Evolutionary conservation across 2,797 vertebrate genomes (phyloP), one percentile per base, ranked within the genome.

Genomic region (Cyprinodon diabolis): DNA sequence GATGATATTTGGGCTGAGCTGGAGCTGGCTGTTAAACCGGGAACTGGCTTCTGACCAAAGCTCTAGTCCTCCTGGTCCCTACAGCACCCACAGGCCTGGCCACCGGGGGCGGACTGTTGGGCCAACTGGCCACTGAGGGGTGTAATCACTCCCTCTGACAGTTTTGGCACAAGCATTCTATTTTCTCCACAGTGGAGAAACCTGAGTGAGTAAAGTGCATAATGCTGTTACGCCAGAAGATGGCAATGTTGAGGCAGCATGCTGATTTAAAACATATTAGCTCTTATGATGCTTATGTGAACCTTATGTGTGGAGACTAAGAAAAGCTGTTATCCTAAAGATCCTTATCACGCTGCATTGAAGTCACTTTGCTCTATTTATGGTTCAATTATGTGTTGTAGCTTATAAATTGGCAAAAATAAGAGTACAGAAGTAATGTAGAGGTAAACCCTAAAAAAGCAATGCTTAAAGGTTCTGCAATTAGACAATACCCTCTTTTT

Each of bases 101-200:
- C 90, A 89, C 87, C 83, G 84, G 90, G 92, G 88, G 82, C 80
- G 71, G 88, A 90, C 85, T 91, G 91, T 90, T 87, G 90, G 91
- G 89, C 91, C 91, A 94, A 92, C 90, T 92, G 91, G 91, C 90
- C 91, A 88, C 91, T 87, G 86, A 92, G 91, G 91, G 89, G 86
- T 92, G 90, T 93, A 91, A 94, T 93, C 89, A 90, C 86, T 93
- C 92, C 90, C 91, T 86, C 90, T 89, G 90, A 91, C 91, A 92
- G 85, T 87, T 93, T 90, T 93, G 93, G 92, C 93, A 86, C 85
- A 84, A 66, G 78, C 68, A 45, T 73, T 80, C 80, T 73, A 75
- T 89, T 90, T 88, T 79, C 85, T 83, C 62, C 75, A 86, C 84
- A 78, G 85, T 70, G 86, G 76, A 78, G 65, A 76, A 60, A 74